These are phyloP conservation scores for Eucidaris tribuloides DNA, from an alignment of 35 echinoderm and acorn worm species.

Conservation along the genomic window DNA sequence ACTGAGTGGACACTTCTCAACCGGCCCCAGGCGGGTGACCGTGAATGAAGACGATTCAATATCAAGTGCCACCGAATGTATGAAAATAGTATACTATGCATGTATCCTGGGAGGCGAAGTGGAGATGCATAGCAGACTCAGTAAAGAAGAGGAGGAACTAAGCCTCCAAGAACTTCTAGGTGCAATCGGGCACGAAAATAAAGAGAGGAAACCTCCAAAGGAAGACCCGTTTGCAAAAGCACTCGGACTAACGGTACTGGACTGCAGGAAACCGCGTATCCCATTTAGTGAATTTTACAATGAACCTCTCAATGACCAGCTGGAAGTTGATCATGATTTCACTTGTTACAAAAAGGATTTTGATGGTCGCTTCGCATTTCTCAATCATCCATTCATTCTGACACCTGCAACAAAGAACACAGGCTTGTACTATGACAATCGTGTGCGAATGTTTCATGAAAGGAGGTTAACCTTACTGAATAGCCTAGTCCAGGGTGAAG, in stretches of 20 bases:
- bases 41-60: constrained; percentile 74
- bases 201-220: constrained; percentile 49
- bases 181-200: constrained; percentile 50
- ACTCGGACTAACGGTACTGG: constrained; percentile 53
- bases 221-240: constrained; percentile 75
- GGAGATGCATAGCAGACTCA: background rate
- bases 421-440: constrained; percentile 92
- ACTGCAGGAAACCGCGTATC: constrained; percentile 67
- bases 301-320: constrained; percentile 88
- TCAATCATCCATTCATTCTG: constrained; percentile 91
- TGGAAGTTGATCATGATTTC: constrained; percentile 87
- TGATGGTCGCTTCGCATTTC: constrained; percentile 77
- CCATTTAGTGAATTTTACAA: constrained; percentile 96
- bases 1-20: constrained; percentile 49
- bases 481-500: constrained; percentile 94
- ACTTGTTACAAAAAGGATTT: constrained; percentile 83
- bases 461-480: constrained; percentile 77
- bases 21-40: background rate
- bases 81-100: constrained; percentile 92
- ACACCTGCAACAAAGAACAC: constrained; percentile 86
- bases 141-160: constrained; percentile 39
- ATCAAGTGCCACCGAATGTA: constrained; percentile 81
- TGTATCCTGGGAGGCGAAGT: constrained; percentile 75
- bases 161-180: constrained; percentile 60
- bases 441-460: constrained; percentile 92